Conservation (phyloP, 2,888 invertebrate species). For the Slavum lentiscoides region DNA sequence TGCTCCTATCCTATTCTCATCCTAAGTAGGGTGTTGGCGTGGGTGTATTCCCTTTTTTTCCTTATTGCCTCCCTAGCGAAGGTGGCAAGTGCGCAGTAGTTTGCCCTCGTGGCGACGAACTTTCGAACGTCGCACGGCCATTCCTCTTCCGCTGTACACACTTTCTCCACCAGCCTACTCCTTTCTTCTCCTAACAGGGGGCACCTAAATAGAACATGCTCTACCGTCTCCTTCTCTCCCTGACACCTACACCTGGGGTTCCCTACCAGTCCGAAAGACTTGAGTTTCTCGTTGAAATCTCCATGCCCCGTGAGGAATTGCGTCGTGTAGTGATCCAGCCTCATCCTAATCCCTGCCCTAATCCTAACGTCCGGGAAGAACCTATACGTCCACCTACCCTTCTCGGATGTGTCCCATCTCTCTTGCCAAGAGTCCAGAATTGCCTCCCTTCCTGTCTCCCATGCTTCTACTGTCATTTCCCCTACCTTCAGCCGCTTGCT, state of each 20-base stretch:
- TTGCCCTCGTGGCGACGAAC: too few relatives aligned
- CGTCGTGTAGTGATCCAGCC: neutral
- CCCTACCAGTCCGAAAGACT: neutral
- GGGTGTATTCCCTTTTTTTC: too few relatives aligned
- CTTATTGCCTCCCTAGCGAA: too few relatives aligned
- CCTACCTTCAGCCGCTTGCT: neutral
- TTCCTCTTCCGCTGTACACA: too few relatives aligned
- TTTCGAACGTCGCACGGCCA: too few relatives aligned
- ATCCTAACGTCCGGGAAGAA: neutral
- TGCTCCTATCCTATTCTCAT: too few relatives aligned
- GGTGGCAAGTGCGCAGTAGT: too few relatives aligned
- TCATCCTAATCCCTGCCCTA: neutral
- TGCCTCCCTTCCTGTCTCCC: neutral
- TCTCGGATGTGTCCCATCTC: neutral
- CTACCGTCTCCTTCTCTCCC: neutral
- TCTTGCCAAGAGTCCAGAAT: neutral
- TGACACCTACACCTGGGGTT: neutral
- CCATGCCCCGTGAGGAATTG: neutral
- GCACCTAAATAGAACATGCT: neutral
- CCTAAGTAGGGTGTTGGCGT: too few relatives aligned
- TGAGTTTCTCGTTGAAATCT: neutral
- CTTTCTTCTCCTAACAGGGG: neutral
- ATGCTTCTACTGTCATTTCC: neutral
- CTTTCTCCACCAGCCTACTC: too few relatives aligned
- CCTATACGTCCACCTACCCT: neutral